Base-by-base conservation (phyloP, 2,797 vertebrate species). In the Myripristis murdjan region DNA sequence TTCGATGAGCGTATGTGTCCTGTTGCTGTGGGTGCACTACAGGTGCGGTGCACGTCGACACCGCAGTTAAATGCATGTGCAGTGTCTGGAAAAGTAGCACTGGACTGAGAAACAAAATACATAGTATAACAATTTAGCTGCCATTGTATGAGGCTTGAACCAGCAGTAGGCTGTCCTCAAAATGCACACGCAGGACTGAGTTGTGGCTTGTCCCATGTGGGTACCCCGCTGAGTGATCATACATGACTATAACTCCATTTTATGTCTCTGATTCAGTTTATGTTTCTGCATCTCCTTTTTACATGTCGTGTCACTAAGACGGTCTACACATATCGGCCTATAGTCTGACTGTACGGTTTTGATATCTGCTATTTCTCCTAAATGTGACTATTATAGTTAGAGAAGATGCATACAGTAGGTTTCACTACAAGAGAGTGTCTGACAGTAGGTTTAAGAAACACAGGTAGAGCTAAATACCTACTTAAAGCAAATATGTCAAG, bases 51-150 rank as follows among this genome's bases (percentile, higher is more conserved):
- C 73, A 75, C 66, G 47, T 73, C 47, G 64, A 81, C 76, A 83
- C 76, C 77, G 84, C 88, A 87, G 83, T 89, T 82, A 87, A 87
- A 91, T 85, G 82, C 85, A 88, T 70, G 85, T 88, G 89, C 87
- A 90, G 81, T 75, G 79, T 87, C 79, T 83, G 59, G 70, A 83
- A 69, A 82, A 77, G 46, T 70, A 70, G 84, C 72, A 82, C 82
- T 80, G 73, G 83, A 78, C 82, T 87, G 75, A 81, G 69, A 90
- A 91, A 91, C 72, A 75, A 91, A 88, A 85, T 70, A 88, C 77
- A 84, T 74, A 67, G 70, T 90, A 83, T 73, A 91, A 92, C 81
- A 90, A 89, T 92, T 92, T 93, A 95, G 94, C 94, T 95, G 94
- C 94, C 94, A 88, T 92, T 89, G 84, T 86, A 73, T 84, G 91